A percentile compares a stretch with the other conserved stretches of the same genome.
phyloP scores from a whole-genome alignment of 2,797 vertebrate genomes.

The Hydrocynus forskahlii region DNA sequence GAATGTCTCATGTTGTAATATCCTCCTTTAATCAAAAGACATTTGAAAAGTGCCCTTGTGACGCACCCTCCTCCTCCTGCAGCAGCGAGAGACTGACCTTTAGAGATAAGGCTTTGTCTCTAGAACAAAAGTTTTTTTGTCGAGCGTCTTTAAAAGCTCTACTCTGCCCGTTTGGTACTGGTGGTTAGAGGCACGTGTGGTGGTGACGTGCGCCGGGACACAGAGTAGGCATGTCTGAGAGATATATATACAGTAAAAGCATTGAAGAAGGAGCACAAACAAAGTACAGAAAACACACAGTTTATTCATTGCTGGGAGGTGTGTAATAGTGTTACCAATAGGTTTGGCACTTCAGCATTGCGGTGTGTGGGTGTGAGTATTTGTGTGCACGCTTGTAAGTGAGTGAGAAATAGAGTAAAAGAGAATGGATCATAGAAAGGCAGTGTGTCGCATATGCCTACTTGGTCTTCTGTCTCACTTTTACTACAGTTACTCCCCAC shows the following conservation, averaged over 20 bases:
- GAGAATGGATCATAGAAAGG: not conserved
- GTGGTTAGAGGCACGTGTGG: conserved; percentile 38
- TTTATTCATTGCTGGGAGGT: conserved; percentile 39
- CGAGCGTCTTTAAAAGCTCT: conserved; percentile 56
- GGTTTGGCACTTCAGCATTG: conserved; percentile 18
- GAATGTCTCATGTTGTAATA: conserved; percentile 65
- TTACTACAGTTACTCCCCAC: conserved; percentile 5
- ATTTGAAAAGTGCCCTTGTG: conserved; percentile 65
- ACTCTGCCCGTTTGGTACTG: conserved; percentile 50
- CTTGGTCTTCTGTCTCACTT: not conserved
- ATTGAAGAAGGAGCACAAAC: conserved; percentile 39
- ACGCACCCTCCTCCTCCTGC: conserved; percentile 64
- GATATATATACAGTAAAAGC: conserved; percentile 52
- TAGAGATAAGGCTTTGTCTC: conserved; percentile 72
- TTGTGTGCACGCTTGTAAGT: conserved; percentile 13
- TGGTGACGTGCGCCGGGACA: conserved; percentile 34
- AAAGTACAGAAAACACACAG: conserved; percentile 35
- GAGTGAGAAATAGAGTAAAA: conserved; percentile 4
- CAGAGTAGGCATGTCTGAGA: conserved; percentile 48
- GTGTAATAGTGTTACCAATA: conserved; percentile 29
- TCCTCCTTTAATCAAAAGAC: conserved; percentile 66
- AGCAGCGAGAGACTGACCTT: conserved; percentile 73
- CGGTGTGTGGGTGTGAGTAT: conserved; percentile 7
- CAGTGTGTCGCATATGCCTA: not conserved
- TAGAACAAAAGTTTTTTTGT: conserved; percentile 73